Conservation (phyloP, 2,888 invertebrate species). For the Hoplodrina ambigua region DNA sequence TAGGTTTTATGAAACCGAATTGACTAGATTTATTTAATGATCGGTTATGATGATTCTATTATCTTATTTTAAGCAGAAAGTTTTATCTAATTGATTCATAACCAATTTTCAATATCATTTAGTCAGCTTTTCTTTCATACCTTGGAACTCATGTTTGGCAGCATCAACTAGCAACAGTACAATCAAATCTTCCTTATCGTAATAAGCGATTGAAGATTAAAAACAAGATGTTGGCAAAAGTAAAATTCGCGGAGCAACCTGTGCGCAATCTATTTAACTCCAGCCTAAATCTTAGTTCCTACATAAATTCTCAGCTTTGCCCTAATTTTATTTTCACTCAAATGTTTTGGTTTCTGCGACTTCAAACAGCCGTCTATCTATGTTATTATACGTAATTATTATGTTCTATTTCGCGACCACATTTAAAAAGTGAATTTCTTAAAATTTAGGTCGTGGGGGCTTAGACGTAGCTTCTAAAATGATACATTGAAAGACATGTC, state of each 20-base stretch:
- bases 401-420: conserved; percentile 39
- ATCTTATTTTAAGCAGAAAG: too few relatives aligned
- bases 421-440: conserved; percentile 33
- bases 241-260: conserved; percentile 18
- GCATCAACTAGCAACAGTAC: background rate
- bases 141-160: too few relatives aligned
- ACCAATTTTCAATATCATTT: too few relatives aligned
- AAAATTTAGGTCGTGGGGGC: conserved; percentile 31
- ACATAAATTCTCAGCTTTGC: conserved; percentile 46
- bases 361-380: conserved; percentile 43
- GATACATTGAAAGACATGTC: conserved; percentile 7
- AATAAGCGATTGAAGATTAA: background rate
- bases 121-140: too few relatives aligned
- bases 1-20: background rate
- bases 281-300: conserved; percentile 43
- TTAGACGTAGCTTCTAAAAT: conserved; percentile 2
- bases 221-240: conserved; percentile 13
- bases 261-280: conserved; percentile 40
- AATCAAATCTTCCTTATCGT: too few relatives aligned
- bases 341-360: conserved; percentile 45
- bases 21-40: too few relatives aligned
- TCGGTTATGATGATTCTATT: too few relatives aligned
- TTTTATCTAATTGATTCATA: too few relatives aligned
- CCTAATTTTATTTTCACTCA: conserved; percentile 45
- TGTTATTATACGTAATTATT: conserved; percentile 39